phyloP scores from a whole-genome alignment of 2,113 vertebrate species.

The Albula glossodonta region DNA sequence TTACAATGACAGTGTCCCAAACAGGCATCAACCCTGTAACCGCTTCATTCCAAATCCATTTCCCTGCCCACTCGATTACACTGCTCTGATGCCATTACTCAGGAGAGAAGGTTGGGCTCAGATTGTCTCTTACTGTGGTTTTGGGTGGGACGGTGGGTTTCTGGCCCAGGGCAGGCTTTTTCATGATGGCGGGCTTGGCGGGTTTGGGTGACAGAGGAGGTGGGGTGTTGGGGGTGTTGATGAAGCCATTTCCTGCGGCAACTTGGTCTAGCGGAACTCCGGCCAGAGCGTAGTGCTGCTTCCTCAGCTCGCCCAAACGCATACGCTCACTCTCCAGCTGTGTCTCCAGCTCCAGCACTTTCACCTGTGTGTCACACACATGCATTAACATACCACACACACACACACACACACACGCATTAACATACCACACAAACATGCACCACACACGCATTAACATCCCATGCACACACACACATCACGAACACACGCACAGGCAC shows the following conservation, averaged over 20 bases:
- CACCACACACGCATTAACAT: background rate
- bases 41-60: no score
- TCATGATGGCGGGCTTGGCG: constrained; percentile 64
- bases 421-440: no score
- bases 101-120: no score
- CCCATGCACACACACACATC: background rate
- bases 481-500: background rate
- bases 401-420: no score
- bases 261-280: constrained; percentile 62
- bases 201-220: constrained; percentile 61
- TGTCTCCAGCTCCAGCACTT: constrained; percentile 89
- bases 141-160: constrained; percentile 75
- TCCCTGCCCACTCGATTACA: no score
- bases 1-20: no score
- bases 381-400: background rate
- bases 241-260: constrained; percentile 53
- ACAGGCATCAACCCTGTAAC: no score
- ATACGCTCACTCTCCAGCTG: constrained; percentile 82
- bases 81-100: no score
- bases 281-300: constrained; percentile 85
- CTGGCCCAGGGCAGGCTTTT: constrained; percentile 84
- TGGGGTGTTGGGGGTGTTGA: fast-evolving
- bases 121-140: constrained; percentile 51
- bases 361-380: constrained; percentile 74
- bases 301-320: constrained; percentile 87